Evolutionary conservation across 2,888 invertebrate species (phyloP), one percentile per base, ranked within the genome.

Genomic region (Nineta flava): DNA sequence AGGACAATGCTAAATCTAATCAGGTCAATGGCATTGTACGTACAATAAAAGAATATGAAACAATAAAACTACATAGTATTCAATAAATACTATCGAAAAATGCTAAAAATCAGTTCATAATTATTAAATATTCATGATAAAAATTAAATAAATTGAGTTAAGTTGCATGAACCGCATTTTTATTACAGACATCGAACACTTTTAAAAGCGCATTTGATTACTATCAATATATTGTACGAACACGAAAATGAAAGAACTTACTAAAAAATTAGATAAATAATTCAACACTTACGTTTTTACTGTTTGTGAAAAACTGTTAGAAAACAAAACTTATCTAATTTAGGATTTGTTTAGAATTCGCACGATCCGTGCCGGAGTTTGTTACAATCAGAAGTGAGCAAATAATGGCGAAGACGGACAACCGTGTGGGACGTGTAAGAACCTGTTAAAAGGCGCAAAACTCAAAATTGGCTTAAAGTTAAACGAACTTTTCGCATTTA

Each of bases 271-370:
- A 26, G 3, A 47, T 41, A 41, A 49, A 51, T 45, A 49, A 46
- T 10, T 44, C n/a, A 43, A 47, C 60, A 67, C 68, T 67, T 60
- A 68, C 68, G 61, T 66, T 62, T 61, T 64, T 61, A 66, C 68
- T 61, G 62, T 63, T 66, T 62, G 62, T 61, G 62, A 64, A 66
- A 65, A 66, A 66, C 51, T 49, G 31, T 16, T 17, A 41, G 21
- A 13, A 41, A 41, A 41, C 26, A 17, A 45, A 34, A 44, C 17
- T 49, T 21, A 19, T 45, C 32, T n/a, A 44, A 44, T 32, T 26
- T 26, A 7, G 26, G 4, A 26, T 26, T 26, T 26, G 26, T 26
- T 26, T 26, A 44, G n/a, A 45, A 15, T 44, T 19, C 7, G 34
- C 34, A 32, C 15, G n/a, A 34, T n/a, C 17, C 19, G 34, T 38